Evolutionary conservation across 2,888 invertebrate species (phyloP).

Genomic region (Agrochola lychnidis): DNA sequence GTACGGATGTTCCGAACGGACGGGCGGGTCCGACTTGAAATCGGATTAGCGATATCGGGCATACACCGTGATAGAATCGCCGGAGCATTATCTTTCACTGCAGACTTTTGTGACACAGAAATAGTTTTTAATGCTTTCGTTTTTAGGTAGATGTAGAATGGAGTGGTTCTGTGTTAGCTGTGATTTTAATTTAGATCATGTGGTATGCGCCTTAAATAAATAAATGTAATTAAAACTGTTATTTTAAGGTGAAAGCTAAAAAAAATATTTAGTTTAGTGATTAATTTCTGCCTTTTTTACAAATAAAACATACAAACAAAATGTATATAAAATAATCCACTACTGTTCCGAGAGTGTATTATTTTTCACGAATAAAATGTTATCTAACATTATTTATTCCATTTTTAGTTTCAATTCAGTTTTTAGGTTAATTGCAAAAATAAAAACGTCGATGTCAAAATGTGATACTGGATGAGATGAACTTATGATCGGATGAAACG

Average conservation of each 20-base stretch:
- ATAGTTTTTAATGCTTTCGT: slow-evolving; percentile 58
- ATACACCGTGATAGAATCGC: slow-evolving; percentile 83
- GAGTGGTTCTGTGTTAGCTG: background rate
- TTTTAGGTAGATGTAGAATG: slow-evolving; percentile 41
- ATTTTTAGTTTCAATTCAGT: slow-evolving; percentile 1
- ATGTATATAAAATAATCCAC: too few relatives aligned
- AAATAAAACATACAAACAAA: background rate
- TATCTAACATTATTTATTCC: background rate
- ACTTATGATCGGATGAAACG: slow-evolving; percentile 33
- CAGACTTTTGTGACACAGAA: slow-evolving; percentile 69
- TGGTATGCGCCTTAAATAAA: background rate
- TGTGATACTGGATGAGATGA: slow-evolving; percentile 10
- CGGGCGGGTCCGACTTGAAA: slow-evolving; percentile 83
- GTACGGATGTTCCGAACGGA: slow-evolving; percentile 86
- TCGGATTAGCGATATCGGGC: slow-evolving; percentile 87
- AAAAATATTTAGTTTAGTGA: background rate
- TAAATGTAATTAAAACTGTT: background rate
- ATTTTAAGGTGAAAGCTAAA: background rate
- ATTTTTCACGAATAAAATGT: background rate
- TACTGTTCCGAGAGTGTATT: background rate
- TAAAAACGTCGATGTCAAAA: slow-evolving; percentile 7
- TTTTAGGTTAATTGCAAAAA: slow-evolving; percentile 35
- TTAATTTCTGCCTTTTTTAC: background rate
- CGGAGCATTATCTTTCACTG: slow-evolving; percentile 78
- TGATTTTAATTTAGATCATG: background rate